Base-by-base conservation (phyloP, 2,888 invertebrate species). In the Catocala nupta region DNA sequence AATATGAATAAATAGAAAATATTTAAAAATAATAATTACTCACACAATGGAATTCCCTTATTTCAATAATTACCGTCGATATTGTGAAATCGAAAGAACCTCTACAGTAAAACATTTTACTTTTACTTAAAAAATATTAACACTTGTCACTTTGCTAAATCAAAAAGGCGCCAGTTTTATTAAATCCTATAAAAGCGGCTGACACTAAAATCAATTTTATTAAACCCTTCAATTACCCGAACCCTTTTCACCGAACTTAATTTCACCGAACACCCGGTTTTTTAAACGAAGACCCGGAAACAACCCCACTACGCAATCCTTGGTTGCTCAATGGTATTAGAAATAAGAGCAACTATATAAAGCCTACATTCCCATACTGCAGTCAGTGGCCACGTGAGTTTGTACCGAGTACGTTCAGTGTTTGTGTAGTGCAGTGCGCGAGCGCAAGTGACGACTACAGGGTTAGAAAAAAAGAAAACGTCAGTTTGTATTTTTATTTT, bases 331-430 rank as follows among this genome's bases (percentile, higher is more conserved):
- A 80, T 62, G 67, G 42, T 51, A 64, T 68, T 71, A 78, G 81
- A 82, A 83, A 81, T 81, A 82, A 83, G 83, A 83, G 75, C 82
- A 85, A 70, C 76, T 88, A 88, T 88, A 87, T 80, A 88, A 85
- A 75, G 57, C 70, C 57, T 9, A 43, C 51, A 36, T 52, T 57
- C 47, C 55, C 56, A 39, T 65, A 61, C 61, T 61, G 43, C 52
- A 54, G 56, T 59, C 79, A 81, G 81, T 81, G 49, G 59, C 64
- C 70, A 68, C 75, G 72, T 67, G 50, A 51, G 36, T 57, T 53
- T 50, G 25, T 34, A 47, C 54, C 55, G 45, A 65, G 43, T 55
- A 75, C 70, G 80, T 68, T 54, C 34, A 45, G 68, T 73, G 68
- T 10, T 65, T 58, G 78, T 78, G 75, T 61, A 64, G 80, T 78